Evolutionary conservation across 1,140 invertebrate genomes (phyloP).

Genomic region (Liolophura sinensis): DNA sequence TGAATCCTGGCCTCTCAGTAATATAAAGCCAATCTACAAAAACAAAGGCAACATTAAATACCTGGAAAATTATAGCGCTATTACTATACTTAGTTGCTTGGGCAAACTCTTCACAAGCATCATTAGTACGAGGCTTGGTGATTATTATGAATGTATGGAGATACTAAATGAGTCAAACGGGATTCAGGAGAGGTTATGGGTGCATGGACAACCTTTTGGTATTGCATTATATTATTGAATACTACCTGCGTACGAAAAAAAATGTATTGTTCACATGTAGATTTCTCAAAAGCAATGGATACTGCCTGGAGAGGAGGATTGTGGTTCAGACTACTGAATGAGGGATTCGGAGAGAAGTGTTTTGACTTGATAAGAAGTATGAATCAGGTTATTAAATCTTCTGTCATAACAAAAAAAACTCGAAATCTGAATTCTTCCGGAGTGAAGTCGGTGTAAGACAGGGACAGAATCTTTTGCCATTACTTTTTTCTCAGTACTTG

Average conservation of each 20-base stretch:
- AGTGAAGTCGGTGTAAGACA: constrained; percentile 1
- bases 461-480: constrained; percentile 9
- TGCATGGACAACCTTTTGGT: constrained; percentile 5
- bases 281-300: not conserved
- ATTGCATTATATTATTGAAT: constrained; percentile 4
- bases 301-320: constrained; percentile 6
- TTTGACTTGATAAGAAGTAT: constrained; percentile 9
- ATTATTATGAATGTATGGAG: not conserved
- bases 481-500: constrained; percentile 7
- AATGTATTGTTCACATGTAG: constrained; percentile 4
- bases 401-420: not conserved
- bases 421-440: constrained; percentile 1
- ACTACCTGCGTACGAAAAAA: not conserved
- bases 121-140: not conserved
- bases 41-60: no score
- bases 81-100: no score
- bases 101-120: no score
- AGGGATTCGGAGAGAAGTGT: constrained; percentile 1
- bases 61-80: no score
- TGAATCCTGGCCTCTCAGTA: no score
- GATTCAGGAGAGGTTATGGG: not conserved
- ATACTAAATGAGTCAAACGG: not conserved
- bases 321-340: constrained; percentile 8
- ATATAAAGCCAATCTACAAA: no score
- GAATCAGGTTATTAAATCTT: not conserved